Evolutionary conservation across 2,888 invertebrate genomes (phyloP).

Genomic region (Cheilosia vernalis): DNA sequence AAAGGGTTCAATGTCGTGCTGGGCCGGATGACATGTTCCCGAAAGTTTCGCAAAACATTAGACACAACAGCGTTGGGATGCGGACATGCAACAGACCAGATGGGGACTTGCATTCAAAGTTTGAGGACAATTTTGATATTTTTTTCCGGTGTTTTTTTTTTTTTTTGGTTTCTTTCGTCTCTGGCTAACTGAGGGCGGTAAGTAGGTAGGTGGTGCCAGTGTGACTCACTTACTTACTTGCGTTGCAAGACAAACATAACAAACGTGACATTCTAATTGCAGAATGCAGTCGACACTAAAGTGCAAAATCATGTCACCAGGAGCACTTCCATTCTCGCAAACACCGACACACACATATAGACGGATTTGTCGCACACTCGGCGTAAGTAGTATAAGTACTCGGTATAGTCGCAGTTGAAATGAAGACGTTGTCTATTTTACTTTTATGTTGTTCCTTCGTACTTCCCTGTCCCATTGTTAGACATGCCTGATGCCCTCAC

Average conservation of each 20-base stretch:
- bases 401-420: constrained; percentile 65
- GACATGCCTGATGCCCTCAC: constrained; percentile 26
- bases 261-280: constrained; percentile 83
- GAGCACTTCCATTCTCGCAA: constrained; percentile 76
- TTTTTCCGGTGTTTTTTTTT: constrained; percentile 3
- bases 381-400: constrained; percentile 36
- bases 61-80: constrained; percentile 15
- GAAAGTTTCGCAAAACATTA: constrained; percentile 60
- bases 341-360: constrained; percentile 36
- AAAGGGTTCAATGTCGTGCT: constrained; percentile 42
- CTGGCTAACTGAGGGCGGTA: constrained; percentile 4
- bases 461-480: constrained; percentile 60
- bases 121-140: constrained; percentile 45
- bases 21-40: constrained; percentile 41
- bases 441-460: constrained; percentile 69
- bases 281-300: constrained; percentile 84
- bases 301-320: constrained; percentile 84
- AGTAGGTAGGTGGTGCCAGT: not conserved
- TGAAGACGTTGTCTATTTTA: constrained; percentile 75
- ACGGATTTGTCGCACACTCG: constrained; percentile 54
- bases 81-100: constrained; percentile 44
- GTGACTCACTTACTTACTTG: constrained; percentile 45
- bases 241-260: constrained; percentile 66
- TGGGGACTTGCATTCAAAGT: constrained; percentile 39
- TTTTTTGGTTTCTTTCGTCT: not conserved